Percentiles rank a stretch among this genome's conserved stretches.
phyloP scores from a whole-genome alignment of 2,888 invertebrate species.

The Macrosiphum euphorbiae region DNA sequence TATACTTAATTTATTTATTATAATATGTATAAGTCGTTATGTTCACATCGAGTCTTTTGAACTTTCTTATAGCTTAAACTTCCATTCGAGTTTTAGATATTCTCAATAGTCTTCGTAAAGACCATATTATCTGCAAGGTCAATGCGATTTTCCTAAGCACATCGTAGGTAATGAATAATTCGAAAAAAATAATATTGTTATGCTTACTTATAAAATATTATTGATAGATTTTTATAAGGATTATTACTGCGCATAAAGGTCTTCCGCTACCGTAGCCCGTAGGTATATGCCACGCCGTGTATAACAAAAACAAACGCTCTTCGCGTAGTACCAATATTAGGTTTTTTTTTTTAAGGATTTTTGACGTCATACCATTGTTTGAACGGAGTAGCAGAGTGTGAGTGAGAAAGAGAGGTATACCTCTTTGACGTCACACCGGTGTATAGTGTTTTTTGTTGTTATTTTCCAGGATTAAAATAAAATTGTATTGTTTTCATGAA shows the following conservation, averaged over 20 bases:
- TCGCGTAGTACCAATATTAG: not conserved
- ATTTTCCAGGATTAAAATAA: not conserved
- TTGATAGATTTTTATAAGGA: not conserved
- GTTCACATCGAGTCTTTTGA: not conserved
- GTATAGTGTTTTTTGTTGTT: not conserved
- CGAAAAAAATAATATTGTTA: not conserved
- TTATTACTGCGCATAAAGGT: not conserved
- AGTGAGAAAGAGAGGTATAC: not conserved
- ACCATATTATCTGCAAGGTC: not conserved
- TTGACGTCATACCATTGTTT: slow-evolving; percentile 5
- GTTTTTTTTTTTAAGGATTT: not conserved
- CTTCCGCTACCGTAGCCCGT: not conserved
- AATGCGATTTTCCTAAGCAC: not conserved
- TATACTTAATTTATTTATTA: no score
- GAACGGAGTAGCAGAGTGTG: not conserved
- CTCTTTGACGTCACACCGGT: not conserved
- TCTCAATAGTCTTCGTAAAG: not conserved
- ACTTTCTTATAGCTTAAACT: not conserved
- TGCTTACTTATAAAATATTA: not conserved
- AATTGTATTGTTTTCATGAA: not conserved
- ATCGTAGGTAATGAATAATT: not conserved
- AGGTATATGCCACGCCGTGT: not conserved
- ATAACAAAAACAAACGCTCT: not conserved
- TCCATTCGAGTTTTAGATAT: not conserved
- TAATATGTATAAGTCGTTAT: not conserved